Percentiles rank a stretch among this genome's conserved stretches.
Evolutionary conservation across 1,140 invertebrate genomes (phyloP).

Genomic region (Pomacea maculata): DNA sequence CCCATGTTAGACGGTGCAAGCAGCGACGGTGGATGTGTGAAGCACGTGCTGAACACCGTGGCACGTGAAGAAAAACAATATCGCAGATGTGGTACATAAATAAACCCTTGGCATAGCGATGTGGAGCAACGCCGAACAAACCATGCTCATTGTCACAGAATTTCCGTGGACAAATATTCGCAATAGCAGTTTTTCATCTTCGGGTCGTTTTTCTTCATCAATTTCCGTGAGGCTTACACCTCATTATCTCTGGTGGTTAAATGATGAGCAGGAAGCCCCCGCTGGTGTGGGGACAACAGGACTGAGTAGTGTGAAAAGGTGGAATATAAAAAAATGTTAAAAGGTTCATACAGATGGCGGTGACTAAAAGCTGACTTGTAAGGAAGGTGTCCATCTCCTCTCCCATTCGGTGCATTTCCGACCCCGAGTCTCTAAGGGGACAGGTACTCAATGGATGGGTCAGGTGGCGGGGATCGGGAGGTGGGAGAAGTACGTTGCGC

Average conservation of each 20-base stretch:
- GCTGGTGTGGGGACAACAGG: no score
- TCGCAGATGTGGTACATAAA: conserved; percentile 4
- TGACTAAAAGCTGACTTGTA: no score
- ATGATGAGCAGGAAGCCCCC: neutral
- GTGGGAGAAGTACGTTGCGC: no score
- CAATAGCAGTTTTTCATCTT: conserved; percentile 4
- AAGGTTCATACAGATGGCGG: no score
- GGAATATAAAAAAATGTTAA: neutral
- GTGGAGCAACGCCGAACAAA: conserved; percentile 4
- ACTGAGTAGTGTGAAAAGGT: neutral
- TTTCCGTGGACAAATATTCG: conserved; percentile 10
- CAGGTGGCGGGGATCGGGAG: no score
- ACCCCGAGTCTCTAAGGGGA: no score
- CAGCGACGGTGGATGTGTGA: no score
- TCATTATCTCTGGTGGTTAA: neutral
- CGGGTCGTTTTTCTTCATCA: conserved; percentile 1
- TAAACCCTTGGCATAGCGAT: neutral
- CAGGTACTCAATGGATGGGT: no score
- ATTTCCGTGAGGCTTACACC: neutral
- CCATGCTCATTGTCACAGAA: neutral
- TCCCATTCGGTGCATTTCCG: no score
- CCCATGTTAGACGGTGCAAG: no score
- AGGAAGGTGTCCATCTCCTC: no score
- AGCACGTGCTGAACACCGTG: no score
- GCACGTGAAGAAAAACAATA: conserved; percentile 7